These are phyloP conservation scores for Ameiurus melas DNA, from an alignment of 2,113 vertebrate genomes.

Conservation along the genomic window DNA sequence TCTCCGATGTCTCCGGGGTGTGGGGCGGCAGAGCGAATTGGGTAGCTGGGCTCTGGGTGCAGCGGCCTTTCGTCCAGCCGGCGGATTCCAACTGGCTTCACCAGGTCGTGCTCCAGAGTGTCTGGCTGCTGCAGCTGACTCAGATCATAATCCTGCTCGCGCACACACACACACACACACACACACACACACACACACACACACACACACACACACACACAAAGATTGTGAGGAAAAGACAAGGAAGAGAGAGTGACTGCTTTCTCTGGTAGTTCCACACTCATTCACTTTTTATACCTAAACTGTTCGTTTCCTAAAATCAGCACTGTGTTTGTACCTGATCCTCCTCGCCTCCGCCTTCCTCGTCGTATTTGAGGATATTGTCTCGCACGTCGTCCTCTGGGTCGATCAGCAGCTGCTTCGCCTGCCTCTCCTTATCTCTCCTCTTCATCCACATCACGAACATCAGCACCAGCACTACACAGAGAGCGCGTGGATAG, in stretches of 20 bases:
- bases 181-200: background rate
- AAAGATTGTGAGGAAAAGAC: slow-evolving; percentile 23
- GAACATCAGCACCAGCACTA: slow-evolving; percentile 92
- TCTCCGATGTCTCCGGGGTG: slow-evolving; percentile 97
- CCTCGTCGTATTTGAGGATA: slow-evolving; percentile 94
- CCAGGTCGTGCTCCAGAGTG: slow-evolving; percentile 88
- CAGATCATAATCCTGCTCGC: slow-evolving; percentile 97
- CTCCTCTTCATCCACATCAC: slow-evolving; percentile 98
- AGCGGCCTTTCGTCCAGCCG: slow-evolving; percentile 93
- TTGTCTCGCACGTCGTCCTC: slow-evolving; percentile 96
- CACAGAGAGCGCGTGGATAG: slow-evolving; percentile 23
- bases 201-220: background rate
- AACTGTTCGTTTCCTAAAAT: background rate
- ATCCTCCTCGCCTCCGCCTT: slow-evolving; percentile 94
- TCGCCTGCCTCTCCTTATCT: slow-evolving; percentile 94
- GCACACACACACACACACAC: background rate
- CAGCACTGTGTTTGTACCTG: slow-evolving; percentile 69
- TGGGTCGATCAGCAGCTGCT: slow-evolving; percentile 95
- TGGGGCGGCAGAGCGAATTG: slow-evolving; percentile 89
- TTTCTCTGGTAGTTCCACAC: background rate
- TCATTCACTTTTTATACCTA: background rate
- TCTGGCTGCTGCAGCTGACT: slow-evolving; percentile 98
- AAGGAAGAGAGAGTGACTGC: slow-evolving; percentile 7
- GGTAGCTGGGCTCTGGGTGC: slow-evolving; percentile 93
- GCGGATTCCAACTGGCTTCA: slow-evolving; percentile 91